Base-by-base conservation (phyloP, 1,140 invertebrate species). In the Leucophenga varia region DNA sequence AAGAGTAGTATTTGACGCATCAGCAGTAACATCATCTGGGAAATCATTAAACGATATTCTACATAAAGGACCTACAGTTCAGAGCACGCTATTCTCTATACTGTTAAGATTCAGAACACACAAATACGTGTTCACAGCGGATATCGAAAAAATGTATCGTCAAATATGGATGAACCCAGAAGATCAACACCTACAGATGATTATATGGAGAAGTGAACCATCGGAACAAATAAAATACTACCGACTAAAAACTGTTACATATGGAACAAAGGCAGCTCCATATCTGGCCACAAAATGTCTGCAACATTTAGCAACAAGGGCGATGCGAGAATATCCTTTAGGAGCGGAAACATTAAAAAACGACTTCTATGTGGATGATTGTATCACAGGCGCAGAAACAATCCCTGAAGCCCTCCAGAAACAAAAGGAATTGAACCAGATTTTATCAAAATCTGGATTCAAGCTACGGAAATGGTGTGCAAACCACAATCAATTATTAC, bases 31-130 rank as follows among this genome's bases (percentile, higher is more conserved):
- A 3, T 34, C 48, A 7, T 71, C 64, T 28, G 64, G 61, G 3
- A 21, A 57, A 9, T 78, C 76, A 2, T 50, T 79, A 10, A 79
- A 79, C 52, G 69, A 76, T 17, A 54, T 59, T 14, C 39, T 78
- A 10, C 14, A 73, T 7, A 52, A 61, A 7, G 78, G 76, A 9
- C 76, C 78, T 5, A 65, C 42, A 3, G 41, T 31, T 13, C 41
- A 43, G 25, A 37, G 20, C 14, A 20, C 17, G 2, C 30, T 44
- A 10, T 18, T 19, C 17, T 12, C 31, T 3, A 34, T 34, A 2
- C 31, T 47, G 30, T 12, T 43, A 18, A 6, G 41, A 2, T 43
- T 43, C 28, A 5, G 72, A 21, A 43, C 8, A 21, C 32, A 59
- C 46, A 18, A 46, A 20, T 54, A 54, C 19, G 49, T 49, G 1